Conservation (phyloP, 1,140 invertebrate species). For the Dreissena rostriformis region DNA sequence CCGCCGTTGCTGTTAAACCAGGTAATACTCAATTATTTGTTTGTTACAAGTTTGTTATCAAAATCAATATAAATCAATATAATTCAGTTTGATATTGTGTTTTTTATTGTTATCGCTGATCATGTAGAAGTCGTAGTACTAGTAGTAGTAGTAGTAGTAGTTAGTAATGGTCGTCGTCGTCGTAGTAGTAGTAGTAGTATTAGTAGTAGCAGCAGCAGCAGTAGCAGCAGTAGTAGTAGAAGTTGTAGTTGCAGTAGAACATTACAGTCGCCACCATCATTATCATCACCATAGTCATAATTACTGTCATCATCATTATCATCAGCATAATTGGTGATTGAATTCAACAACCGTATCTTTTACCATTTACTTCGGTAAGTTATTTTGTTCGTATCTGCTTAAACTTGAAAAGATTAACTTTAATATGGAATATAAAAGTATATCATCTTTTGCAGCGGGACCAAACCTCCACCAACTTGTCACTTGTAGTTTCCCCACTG, state of each 20-base stretch:
- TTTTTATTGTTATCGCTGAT: too few species aligned
- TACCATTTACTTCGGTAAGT: too few species aligned
- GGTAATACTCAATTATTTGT: constrained; percentile 3
- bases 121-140: neutral
- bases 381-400: too few species aligned
- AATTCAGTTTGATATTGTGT: too few species aligned
- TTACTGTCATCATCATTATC: too few species aligned
- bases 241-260: neutral
- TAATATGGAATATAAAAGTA: too few species aligned
- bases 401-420: too few species aligned
- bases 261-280: too few species aligned
- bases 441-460: constrained; percentile 1
- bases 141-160: constrained; percentile 5
- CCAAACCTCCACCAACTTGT: neutral
- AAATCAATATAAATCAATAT: neutral
- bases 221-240: constrained; percentile 1
- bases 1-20: constrained; percentile 5
- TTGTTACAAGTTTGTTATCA: neutral
- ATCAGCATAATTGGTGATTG: too few species aligned
- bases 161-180: neutral
- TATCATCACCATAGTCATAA: too few species aligned
- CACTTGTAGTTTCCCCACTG: constrained; percentile 4
- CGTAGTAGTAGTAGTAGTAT: constrained; percentile 2
- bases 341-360: too few species aligned
- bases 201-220: neutral